phyloP scores from a whole-genome alignment of 1,140 invertebrate genomes.

The Euglossa dilemma region DNA sequence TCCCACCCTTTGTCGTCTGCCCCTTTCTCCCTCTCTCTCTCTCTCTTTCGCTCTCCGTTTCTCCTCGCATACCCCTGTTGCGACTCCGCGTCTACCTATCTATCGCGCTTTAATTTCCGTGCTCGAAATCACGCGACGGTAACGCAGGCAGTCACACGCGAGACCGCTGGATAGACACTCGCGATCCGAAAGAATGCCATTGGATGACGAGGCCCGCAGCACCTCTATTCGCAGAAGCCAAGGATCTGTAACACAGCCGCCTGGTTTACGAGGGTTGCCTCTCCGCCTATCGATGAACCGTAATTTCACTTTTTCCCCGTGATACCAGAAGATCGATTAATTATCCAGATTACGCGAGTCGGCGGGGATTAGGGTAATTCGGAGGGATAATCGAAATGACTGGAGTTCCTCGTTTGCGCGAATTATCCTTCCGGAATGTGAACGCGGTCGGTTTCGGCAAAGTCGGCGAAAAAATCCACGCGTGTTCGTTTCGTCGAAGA shows the following conservation, averaged over 20 bases:
- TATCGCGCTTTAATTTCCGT: conserved; percentile 65
- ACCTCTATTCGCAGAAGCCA: neutral
- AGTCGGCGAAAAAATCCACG: neutral
- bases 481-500: too few relatives aligned
- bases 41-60: neutral
- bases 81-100: conserved; percentile 21
- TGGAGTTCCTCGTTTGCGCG: neutral
- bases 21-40: neutral
- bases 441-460: neutral
- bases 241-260: conserved; percentile 18
- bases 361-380: conserved; percentile 25
- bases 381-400: conserved; percentile 24
- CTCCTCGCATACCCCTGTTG: neutral
- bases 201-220: neutral
- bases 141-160: conserved; percentile 12
- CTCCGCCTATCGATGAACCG: conserved; percentile 6
- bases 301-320: neutral
- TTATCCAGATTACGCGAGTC: conserved; percentile 34
- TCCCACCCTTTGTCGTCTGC: neutral
- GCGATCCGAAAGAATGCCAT: neutral
- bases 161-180: neutral
- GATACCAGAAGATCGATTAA: conserved; percentile 22
- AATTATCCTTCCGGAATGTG: neutral
- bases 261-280: conserved; percentile 6
- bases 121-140: conserved; percentile 33